A percentile compares a stretch with the other conserved stretches of the same genome.
Evolutionary conservation across 2,113 vertebrate species (phyloP).

Genomic region (Dissostichus mawsoni): DNA sequence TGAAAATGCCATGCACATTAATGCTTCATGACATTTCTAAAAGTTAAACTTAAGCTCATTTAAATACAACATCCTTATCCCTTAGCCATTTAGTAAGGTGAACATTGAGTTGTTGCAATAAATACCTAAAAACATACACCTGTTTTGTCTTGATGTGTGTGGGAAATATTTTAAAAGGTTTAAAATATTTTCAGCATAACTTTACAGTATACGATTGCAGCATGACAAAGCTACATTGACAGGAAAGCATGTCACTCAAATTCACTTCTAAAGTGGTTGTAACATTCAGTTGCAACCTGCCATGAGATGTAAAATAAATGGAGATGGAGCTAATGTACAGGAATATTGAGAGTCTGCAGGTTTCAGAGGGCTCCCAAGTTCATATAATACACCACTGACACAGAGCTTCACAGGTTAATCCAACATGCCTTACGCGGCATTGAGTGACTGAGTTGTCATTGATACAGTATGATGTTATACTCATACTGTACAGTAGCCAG

Average conservation of each 20-base stretch:
- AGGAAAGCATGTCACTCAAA: conserved; percentile 15
- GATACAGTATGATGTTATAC: conserved; percentile 12
- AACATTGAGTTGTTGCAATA: neutral
- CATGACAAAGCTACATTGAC: conserved; percentile 32
- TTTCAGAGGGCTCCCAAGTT: conserved; percentile 18
- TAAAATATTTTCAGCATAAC: conserved; percentile 11
- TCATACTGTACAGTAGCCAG: conserved; percentile 4
- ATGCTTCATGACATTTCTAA: conserved; percentile 22
- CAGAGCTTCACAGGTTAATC: conserved; percentile 20
- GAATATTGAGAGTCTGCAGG: conserved; percentile 1
- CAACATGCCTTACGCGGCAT: conserved; percentile 24
- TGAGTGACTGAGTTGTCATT: conserved; percentile 19
- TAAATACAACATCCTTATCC: conserved; percentile 1
- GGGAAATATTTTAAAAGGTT: conserved; percentile 1
- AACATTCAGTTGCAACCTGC: conserved; percentile 11
- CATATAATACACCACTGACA: conserved; percentile 1
- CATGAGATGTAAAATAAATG: conserved; percentile 3
- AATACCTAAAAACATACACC: neutral
- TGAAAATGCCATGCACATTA: conserved; percentile 51
- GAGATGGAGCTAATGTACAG: conserved; percentile 21
- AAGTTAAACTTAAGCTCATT: conserved; percentile 45
- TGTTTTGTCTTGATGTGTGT: conserved; percentile 3
- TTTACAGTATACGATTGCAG: conserved; percentile 5
- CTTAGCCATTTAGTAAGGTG: neutral
- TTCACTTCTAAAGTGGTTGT: conserved; percentile 12